These are phyloP conservation scores for Sparus aurata DNA, from an alignment of 2,797 vertebrate genomes.

Conservation along the genomic window DNA sequence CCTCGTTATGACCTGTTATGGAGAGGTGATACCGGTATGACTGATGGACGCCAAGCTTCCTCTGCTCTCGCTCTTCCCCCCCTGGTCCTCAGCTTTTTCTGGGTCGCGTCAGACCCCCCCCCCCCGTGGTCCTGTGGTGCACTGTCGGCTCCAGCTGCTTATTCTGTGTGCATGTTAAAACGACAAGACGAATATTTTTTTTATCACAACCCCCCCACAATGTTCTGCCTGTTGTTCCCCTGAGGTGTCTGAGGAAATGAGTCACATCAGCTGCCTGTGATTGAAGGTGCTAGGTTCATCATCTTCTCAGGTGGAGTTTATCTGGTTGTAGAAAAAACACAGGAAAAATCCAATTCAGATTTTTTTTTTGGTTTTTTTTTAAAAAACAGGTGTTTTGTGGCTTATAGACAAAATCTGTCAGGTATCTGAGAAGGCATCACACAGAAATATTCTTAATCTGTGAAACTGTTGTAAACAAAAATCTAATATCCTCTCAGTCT, in stretches of 20 bases:
- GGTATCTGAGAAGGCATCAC: conserved; percentile 32
- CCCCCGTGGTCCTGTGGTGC: not conserved
- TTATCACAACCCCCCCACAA: not conserved
- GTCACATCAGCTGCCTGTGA: conserved; percentile 40
- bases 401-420: conserved; percentile 37
- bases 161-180: conserved; percentile 17
- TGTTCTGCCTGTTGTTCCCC: conserved; percentile 14
- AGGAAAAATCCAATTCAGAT: conserved; percentile 35
- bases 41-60: not conserved
- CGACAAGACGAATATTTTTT: conserved; percentile 20
- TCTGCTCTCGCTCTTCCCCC: not conserved
- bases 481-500: conserved; percentile 48
- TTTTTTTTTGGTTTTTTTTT: conserved; percentile 39
- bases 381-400: not conserved
- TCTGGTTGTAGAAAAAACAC: conserved; percentile 14
- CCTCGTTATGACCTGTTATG: conserved; percentile 36
- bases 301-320: conserved; percentile 19
- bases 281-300: conserved; percentile 27
- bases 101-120: not conserved
- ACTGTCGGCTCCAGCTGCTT: conserved; percentile 27
- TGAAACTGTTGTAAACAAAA: conserved; percentile 39
- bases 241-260: conserved; percentile 54
- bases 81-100: not conserved
- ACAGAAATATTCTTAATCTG: conserved; percentile 30
- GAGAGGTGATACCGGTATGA: conserved; percentile 7